Evolutionary conservation across 2,888 invertebrate species (phyloP).

Genomic region (Arge pagana): DNA sequence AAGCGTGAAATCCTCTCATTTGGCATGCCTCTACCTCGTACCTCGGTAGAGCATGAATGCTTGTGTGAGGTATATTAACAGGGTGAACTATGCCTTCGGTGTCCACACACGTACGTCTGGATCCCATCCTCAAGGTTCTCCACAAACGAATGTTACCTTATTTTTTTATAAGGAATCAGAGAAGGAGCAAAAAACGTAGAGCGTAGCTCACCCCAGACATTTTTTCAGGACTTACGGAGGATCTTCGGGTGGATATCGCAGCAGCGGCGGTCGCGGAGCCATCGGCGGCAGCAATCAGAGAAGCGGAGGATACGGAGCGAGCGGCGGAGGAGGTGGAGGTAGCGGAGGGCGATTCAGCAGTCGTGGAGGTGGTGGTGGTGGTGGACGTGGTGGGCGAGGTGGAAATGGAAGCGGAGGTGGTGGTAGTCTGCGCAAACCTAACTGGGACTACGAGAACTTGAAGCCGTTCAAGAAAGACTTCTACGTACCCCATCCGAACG

Average conservation of each 20-base stretch:
- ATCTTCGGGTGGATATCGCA: constrained; percentile 39
- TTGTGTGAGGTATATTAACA: constrained; percentile 70
- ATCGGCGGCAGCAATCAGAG: constrained; percentile 29
- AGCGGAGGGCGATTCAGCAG: constrained; percentile 42
- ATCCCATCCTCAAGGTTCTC: constrained; percentile 77
- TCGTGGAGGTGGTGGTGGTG: constrained; percentile 32
- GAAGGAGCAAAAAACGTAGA: too few relatives aligned
- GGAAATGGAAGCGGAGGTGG: constrained; percentile 48
- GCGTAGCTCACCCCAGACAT: too few relatives aligned
- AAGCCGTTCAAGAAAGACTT: constrained; percentile 83
- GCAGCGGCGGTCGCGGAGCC: constrained; percentile 35
- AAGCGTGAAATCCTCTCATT: constrained; percentile 73
- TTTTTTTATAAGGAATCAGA: too few relatives aligned
- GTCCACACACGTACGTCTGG: constrained; percentile 74
- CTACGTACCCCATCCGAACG: constrained; percentile 73
- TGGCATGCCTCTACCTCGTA: constrained; percentile 73
- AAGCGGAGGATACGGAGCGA: constrained; percentile 21
- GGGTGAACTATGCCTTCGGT: constrained; percentile 78
- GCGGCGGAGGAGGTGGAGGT: constrained; percentile 50
- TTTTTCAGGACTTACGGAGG: constrained; percentile 47
- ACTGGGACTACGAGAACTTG: constrained; percentile 63
- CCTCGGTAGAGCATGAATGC: constrained; percentile 75
- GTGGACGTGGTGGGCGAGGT: constrained; percentile 38
- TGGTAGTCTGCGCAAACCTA: constrained; percentile 61
- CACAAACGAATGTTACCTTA: constrained; percentile 51